Percentiles rank a stretch among this genome's conserved stretches.
Conservation (phyloP, 2,113 vertebrate genomes). For the Megaceryle torquata region DNA sequence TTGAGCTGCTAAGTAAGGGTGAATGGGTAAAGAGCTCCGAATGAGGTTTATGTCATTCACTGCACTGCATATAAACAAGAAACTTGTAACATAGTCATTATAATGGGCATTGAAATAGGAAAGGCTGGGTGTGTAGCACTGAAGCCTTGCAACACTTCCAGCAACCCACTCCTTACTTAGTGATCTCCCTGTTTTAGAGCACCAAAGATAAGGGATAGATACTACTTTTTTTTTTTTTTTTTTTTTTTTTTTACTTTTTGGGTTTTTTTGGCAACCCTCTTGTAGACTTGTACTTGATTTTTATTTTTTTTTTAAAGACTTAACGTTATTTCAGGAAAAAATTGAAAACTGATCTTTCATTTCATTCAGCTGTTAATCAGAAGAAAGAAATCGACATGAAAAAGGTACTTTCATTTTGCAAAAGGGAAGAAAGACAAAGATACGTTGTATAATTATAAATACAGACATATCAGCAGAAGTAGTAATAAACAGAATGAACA, state of each 20-base stretch:
- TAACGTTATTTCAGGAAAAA: constrained; percentile 71
- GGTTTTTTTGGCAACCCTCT: constrained; percentile 58
- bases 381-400: constrained; percentile 46
- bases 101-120: constrained; percentile 73
- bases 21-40: constrained; percentile 70
- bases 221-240: constrained; percentile 49
- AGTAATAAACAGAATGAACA: constrained; percentile 39
- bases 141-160: constrained; percentile 55
- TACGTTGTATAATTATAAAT: constrained; percentile 56
- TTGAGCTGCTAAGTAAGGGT: constrained; percentile 76
- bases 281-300: constrained; percentile 76
- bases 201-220: constrained; percentile 85
- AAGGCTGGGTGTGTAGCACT: constrained; percentile 59
- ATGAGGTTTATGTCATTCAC: constrained; percentile 76
- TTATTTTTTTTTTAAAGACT: constrained; percentile 41
- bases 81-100: constrained; percentile 62
- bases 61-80: constrained; percentile 71
- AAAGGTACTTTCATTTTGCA: constrained; percentile 70
- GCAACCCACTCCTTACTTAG: constrained; percentile 69
- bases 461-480: constrained; percentile 59
- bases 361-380: constrained; percentile 63
- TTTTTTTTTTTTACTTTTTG: not conserved
- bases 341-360: constrained; percentile 70
- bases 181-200: constrained; percentile 75
- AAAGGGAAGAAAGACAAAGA: constrained; percentile 76